Base-by-base conservation (phyloP, 2,113 vertebrate genomes). In the Nyctibius bracteatus region DNA sequence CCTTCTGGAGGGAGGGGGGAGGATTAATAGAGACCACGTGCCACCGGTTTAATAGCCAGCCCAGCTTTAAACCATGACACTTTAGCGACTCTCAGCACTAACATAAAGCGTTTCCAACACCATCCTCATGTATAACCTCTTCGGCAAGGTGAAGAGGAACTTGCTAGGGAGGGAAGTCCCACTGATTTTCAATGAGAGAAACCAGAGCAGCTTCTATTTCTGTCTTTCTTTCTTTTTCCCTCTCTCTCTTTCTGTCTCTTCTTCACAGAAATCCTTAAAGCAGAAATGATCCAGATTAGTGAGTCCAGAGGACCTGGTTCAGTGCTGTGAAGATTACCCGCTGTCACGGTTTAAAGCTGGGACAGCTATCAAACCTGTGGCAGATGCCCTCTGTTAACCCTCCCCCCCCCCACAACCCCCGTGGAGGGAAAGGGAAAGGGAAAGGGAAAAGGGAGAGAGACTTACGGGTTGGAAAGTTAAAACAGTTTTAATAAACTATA, bases 91-190 rank as follows among this genome's bases (percentile, higher is more conserved):
- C 43, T 19, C 37, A 46, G 6, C 7, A 10, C 15, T 57, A 39
- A 33, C 15, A 52, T 17, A 28, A 86, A 66, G 6, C 2, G 0
- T 83, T 95, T 65, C 30, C 25, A 18, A 44, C 20, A 57, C 28
- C 33, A 14, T 30, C 18, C 7, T 35, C 5, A 2, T 14, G 5
- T 24, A 22, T 71, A 65, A 14, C 8, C 12, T 33, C 9, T 9
- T 4, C 2, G 3, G 6, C 14, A 43, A n/a, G 41, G 14, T 0
- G 7, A 81, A 23, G 31, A 35, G 6, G 15, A 68, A 19, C 6
- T 37, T 66, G 10, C 2, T 62, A 35, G 8, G 25, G 10, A 73
- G 8, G 8, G 16, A 86, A 70, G 14, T 15, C 14, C 12, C 2
- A 8, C 28, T 24, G 31, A 33, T 47, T 88, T 86, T 72, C 52